phyloP scores from a whole-genome alignment of 2,888 invertebrate genomes.

The Pharmacophagus antenor region DNA sequence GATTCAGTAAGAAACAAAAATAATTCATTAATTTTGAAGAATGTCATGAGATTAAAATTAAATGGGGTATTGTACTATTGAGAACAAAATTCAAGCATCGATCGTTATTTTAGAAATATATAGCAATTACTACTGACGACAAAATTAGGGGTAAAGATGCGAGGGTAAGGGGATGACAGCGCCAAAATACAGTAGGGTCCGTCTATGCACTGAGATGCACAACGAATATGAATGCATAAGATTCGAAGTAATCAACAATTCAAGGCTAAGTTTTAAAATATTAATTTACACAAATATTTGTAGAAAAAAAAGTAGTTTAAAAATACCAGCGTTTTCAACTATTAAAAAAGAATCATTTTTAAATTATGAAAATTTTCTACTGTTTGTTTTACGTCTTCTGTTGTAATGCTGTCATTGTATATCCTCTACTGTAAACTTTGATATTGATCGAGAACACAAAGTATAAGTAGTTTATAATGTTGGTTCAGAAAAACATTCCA shows the following conservation, averaged over 20 bases:
- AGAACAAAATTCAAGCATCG: not conserved
- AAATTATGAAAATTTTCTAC: too few species aligned
- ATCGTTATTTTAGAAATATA: conserved; percentile 7
- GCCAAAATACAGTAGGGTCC: conserved; percentile 39
- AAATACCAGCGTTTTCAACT: too few species aligned
- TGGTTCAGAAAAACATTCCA: too few species aligned
- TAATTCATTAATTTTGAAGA: too few species aligned
- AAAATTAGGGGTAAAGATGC: conserved; percentile 26
- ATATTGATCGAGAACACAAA: conserved; percentile 17
- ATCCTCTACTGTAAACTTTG: conserved; percentile 6
- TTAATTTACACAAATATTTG: too few species aligned
- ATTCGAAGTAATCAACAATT: not conserved
- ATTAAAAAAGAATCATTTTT: too few species aligned
- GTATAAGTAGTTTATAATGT: too few species aligned
- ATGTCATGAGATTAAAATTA: not conserved
- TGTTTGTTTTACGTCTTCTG: too few species aligned
- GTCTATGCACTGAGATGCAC: conserved; percentile 37
- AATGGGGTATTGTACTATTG: not conserved
- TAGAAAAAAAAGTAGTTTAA: not conserved
- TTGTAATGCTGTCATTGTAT: conserved; percentile 12
- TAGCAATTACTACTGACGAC: conserved; percentile 18
- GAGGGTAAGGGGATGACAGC: conserved; percentile 42
- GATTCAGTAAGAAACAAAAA: not conserved
- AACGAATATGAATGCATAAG: not conserved
- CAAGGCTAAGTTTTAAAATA: not conserved